Base-by-base conservation (phyloP, 2,888 invertebrate genomes). In the Cephonodes hylas region DNA sequence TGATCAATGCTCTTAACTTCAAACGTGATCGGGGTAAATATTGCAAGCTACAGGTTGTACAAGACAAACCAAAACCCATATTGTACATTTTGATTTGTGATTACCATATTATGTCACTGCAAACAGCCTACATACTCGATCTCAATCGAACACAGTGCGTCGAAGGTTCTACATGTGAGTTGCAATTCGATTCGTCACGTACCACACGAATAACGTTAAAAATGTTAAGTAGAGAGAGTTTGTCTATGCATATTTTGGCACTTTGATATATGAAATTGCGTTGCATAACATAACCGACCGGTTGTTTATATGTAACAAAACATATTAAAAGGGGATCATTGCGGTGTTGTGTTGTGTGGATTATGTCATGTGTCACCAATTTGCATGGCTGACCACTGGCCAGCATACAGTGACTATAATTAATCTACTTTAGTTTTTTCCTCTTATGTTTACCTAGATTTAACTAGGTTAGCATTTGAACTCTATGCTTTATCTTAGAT, bases 151-250 rank as follows among this genome's bases (percentile, higher is more conserved):
- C 7, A 18, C 18, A 44, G 18, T 20, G 20, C 20, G 20, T 44
- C 18, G 10, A 20, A 44, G 13, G 34, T 1, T 20, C 44, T 3
- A 10, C 27, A 27, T 27, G 8, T 7, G 7, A 15, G 18, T 31
- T 53, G 53, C 18, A 59, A 25, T 44, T 20, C n/a, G 57, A 42
- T n/a, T 42, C 13, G 7, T 44, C 27, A 38, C 38, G 25, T 31
- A 53, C 10, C 27, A 27, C 3, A 38, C 38, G 38, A 46, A 58
- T 45, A 58, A 31, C 31, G 53, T 53, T 61, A 58, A 58, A 61
- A 45, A 61, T 61, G 61, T 58, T 45, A 61, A 61, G 57, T 38
- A 61, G 61, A 61, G 61, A 61, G 61, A 61, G 61, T 4, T 34
- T 45, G 57, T 58, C 44, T 42, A 61, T 61, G 53, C 53, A 53